Evolutionary conservation across 2,888 invertebrate genomes (phyloP), one percentile per base, ranked within the genome.

Genomic region (Macroteleia sp.): DNA sequence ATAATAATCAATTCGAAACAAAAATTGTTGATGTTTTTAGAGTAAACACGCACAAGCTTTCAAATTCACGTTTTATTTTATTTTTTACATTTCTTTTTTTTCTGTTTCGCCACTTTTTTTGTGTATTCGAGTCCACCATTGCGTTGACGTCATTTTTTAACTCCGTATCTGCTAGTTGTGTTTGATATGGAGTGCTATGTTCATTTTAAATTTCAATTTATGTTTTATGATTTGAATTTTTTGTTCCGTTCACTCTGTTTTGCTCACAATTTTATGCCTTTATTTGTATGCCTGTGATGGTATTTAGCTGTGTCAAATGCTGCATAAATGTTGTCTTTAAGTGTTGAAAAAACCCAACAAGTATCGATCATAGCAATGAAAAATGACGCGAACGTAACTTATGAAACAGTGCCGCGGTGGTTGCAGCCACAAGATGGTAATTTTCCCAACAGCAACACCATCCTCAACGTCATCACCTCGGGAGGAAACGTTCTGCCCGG

Each of bases 381-480:
- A 87, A 89, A 87, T 90, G 87, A 89, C 86, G 87, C 83, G 85
- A 88, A 88, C 86, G 87, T 89, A 87, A 88, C 85, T 90, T 88
- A 86, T 88, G 87, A 83, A 88, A 90, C 86, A 91, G 91, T 87
- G 90, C 90, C 89, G 90, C 91, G 86, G 90, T 91, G n/a, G n/a
- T n/a, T 87, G 89, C 92, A 89, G 91, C 89, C 86, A 91, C 91
- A 86, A 92, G 91, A 88, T 92, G 92, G 89, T 91, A 90, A 88
- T 84, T 79, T 83, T 80, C 89, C 91, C 78, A 82, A 92, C 87
- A 83, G 83, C 87, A 77, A 83, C 85, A 86, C 81, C 85, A 84
- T 82, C 82, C 71, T 81, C 83, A 81, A 81, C 84, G 80, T 83
- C 82, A 77, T 84, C 83, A 70, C 81, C 81, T 61, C 80, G 70